phyloP scores from a whole-genome alignment of 2,113 vertebrate genomes.

The Cavia porcellus region DNA sequence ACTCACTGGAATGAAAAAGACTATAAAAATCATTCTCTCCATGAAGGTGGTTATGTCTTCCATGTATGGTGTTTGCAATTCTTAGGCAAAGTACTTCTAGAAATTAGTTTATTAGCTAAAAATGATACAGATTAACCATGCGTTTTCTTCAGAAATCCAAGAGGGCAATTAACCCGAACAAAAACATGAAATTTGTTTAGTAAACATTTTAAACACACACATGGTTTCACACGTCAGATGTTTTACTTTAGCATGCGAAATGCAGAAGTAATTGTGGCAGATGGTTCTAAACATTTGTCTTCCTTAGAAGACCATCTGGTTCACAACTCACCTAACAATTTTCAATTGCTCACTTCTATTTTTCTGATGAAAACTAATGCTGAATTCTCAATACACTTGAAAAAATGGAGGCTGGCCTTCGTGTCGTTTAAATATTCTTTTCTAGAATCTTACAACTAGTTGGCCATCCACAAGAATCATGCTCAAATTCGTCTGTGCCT shows the following conservation, averaged over 20 bases:
- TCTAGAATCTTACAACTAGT: slow-evolving; percentile 8
- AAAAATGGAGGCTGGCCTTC: not conserved
- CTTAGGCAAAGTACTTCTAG: not conserved
- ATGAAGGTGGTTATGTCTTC: not conserved
- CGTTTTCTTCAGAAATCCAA: slow-evolving; percentile 38
- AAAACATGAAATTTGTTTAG: slow-evolving; percentile 25
- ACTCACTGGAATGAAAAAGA: not conserved
- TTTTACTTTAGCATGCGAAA: slow-evolving; percentile 10
- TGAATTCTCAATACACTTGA: not conserved
- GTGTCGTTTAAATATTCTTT: not conserved
- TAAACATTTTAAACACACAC: not conserved
- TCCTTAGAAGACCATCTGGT: slow-evolving; percentile 45
- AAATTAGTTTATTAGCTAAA: slow-evolving; percentile 25
- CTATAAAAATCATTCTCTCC: not conserved
- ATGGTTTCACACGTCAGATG: not conserved
- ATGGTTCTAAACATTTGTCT: slow-evolving; percentile 48
- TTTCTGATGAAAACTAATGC: not conserved
- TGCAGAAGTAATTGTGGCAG: slow-evolving; percentile 38
- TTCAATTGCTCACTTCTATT: slow-evolving; percentile 32
- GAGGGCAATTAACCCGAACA: slow-evolving; percentile 26
- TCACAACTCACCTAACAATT: not conserved
- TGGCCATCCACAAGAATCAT: not conserved
- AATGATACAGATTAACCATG: not conserved
- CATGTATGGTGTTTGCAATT: not conserved
- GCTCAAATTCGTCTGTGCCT: not conserved